Base-by-base conservation (phyloP, 1,140 invertebrate genomes). In the Papilio polytes region DNA sequence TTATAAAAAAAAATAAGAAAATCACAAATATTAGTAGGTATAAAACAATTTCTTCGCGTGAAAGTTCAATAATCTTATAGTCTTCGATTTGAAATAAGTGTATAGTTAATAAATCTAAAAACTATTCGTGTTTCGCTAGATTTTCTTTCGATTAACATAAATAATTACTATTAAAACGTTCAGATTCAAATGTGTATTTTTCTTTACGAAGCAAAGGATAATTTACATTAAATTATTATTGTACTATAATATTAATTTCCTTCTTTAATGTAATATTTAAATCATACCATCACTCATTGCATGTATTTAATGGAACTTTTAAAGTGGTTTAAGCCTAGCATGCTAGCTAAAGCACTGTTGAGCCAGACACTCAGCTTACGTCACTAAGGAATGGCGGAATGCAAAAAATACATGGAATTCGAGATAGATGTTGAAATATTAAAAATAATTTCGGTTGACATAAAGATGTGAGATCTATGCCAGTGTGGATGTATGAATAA, bases 361-460 rank as follows among this genome's bases (percentile, higher is more conserved):
- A 59, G 59, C 56, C 56, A 48, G 18, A 41, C 51, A 77, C 51
- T 51, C 26, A 78, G 74, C 74, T 78, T 78, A 31, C 15, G 20
- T 77, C 51, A 78, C 74, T 36, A 77, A 56, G 53, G 74, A 78
- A 78, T 78, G 74, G 51, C 51, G 51, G 74, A 78, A 78, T 66
- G 77, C 41, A 78, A 78, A 36, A 78, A 63, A 59, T 20, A 44
- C 15, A n/a, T 46, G 8, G 22, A 31, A 63, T 63, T 78, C 77
- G 56, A 78, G 59, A 78, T 78, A 78, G 76, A 36, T 66, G 56
- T 78, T 36, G 9, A 56, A 26, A 56, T 12, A 51, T 48, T 18
- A 74, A 22, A 74, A 26, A 66, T 6, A 26, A 1, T 70, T 15
- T 36, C 31, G 26, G 63, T 31, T 15, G 63, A 36, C 26, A 70